Evolutionary conservation across 2,888 invertebrate species (phyloP), one percentile per base, ranked within the genome.

Genomic region (Troides aeacus): DNA sequence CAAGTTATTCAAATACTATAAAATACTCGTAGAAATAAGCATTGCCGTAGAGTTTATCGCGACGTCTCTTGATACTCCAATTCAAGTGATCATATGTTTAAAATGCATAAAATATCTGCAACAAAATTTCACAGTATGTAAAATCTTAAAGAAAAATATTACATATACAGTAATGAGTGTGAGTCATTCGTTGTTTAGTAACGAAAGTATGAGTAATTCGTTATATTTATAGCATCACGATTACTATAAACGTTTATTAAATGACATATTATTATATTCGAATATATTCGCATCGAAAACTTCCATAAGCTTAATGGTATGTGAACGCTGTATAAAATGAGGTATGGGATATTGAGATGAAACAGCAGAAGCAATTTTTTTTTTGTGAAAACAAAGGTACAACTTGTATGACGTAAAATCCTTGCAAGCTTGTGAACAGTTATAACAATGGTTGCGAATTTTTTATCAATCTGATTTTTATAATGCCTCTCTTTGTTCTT

Each of bases 371-470:
- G n/a, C 23, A 39, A 53, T 50, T 10, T 15, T 57, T 1, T 57
- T 0, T 60, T 58, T 23, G 60, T 36, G 39, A 46, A 68, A 58
- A 42, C 61, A 69, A 64, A 61, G 61, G 46, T n/a, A 15, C 46
- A 64, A 58, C 63, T 59, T 15, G 42, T 53, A 15, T n/a, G 60
- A 69, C 21, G 68, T 64, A 64, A 69, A 61, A 42, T 53, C 53
- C 24, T 57, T 42, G 36, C 23, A 7, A 17, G 21, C 53, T 24
- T 46, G 5, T 56, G 61, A 61, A 61, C 65, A 57, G 46, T 46
- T 61, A 65, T 57, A 69, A 39, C 56, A 56, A 53, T 23, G 59
- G 21, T 23, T 36, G 39, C 23, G 60, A 39, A 64, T 18, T 61
- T 42, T 69, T 46, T 63, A 58, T 46, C 24, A 62, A 21, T 15